phyloP scores from a whole-genome alignment of 2,888 invertebrate species.

The Nomada ferruginata region DNA sequence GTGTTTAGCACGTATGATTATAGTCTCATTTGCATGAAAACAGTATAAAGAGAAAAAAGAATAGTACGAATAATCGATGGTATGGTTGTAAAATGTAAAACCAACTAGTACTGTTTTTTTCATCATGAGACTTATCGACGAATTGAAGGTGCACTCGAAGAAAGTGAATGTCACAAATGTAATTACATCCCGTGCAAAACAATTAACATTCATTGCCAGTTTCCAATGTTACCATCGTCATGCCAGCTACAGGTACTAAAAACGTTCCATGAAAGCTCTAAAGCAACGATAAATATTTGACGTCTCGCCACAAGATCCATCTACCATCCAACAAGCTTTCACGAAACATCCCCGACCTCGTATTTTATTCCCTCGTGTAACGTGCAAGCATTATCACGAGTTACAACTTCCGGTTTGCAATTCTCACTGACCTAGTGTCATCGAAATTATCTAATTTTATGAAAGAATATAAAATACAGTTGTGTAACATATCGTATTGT shows the following conservation, averaged over 20 bases:
- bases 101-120: slow-evolving; percentile 3
- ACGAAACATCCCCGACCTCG: slow-evolving; percentile 13
- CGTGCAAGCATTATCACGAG: slow-evolving; percentile 10
- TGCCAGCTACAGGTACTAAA: slow-evolving; percentile 11
- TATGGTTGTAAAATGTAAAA: slow-evolving; percentile 18
- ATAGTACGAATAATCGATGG: slow-evolving; percentile 18
- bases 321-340: slow-evolving; percentile 19
- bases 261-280: slow-evolving; percentile 22
- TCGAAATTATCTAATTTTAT: slow-evolving; percentile 24
- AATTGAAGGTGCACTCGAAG: slow-evolving; percentile 28
- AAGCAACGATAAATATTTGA: not conserved
- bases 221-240: slow-evolving; percentile 17
- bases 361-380: not conserved
- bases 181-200: slow-evolving; percentile 34
- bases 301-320: not conserved
- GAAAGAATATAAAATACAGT: slow-evolving; percentile 44
- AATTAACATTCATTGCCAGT: slow-evolving; percentile 29
- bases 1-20: slow-evolving; percentile 30
- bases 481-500: slow-evolving; percentile 12
- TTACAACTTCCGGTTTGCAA: slow-evolving; percentile 9
- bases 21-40: slow-evolving; percentile 10
- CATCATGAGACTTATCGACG: slow-evolving; percentile 5
- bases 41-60: slow-evolving; percentile 14
- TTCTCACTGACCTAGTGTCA: slow-evolving; percentile 27
- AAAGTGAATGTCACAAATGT: slow-evolving; percentile 34